These are phyloP conservation scores for Myotis davidii DNA, from an alignment of 2,113 vertebrate species.

Conservation along the genomic window DNA sequence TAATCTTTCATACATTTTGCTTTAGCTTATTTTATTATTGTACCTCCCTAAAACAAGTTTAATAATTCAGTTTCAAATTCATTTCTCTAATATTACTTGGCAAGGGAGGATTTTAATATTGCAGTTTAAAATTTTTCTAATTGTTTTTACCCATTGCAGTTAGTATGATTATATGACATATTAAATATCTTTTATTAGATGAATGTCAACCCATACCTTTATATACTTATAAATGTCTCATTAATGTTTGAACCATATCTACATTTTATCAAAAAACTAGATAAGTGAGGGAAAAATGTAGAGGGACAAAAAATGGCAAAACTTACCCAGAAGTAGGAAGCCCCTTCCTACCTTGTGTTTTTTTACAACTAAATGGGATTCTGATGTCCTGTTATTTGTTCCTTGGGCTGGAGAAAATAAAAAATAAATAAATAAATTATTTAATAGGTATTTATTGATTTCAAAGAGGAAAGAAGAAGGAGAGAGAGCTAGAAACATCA, in stretches of 20 bases:
- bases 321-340: background rate
- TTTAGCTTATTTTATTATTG: background rate
- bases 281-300: background rate
- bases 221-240: background rate
- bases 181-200: background rate
- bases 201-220: background rate
- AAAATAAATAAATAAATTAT: background rate
- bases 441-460: too few species aligned
- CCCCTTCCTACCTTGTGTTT: background rate
- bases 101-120: background rate
- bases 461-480: too few species aligned
- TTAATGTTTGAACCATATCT: background rate
- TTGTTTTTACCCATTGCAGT: background rate
- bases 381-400: background rate
- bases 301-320: background rate
- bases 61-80: constrained; percentile 9
- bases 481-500: too few species aligned
- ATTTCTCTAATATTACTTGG: background rate
- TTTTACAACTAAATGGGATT: background rate
- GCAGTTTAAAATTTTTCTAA: background rate
- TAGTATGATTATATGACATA: background rate
- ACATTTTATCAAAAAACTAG: background rate
- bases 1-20: background rate
- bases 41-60: background rate
- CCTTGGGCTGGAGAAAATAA: background rate